Conservation (phyloP, 2,113 vertebrate genomes). For the Elanus axillaris region DNA sequence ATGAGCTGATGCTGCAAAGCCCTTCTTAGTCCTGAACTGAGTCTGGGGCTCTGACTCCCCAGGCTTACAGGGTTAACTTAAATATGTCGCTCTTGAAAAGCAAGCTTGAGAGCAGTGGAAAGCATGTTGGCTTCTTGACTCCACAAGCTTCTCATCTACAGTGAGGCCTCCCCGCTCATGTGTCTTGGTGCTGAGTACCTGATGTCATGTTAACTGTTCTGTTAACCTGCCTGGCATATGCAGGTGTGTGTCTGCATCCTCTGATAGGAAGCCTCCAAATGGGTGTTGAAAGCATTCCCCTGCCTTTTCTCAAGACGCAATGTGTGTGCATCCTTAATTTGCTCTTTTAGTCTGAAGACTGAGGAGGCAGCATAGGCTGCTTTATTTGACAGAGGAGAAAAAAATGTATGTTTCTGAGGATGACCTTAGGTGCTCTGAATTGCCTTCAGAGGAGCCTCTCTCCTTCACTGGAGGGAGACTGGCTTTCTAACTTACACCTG, state of each 20-base stretch:
- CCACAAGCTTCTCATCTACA: background rate
- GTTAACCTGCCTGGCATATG: background rate
- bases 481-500: background rate
- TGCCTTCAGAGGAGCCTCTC: background rate
- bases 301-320: background rate
- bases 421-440: background rate
- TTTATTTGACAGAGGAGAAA: background rate
- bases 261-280: background rate
- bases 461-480: background rate
- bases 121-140: background rate
- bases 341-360: background rate
- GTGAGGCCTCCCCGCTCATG: background rate
- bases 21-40: background rate
- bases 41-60: background rate
- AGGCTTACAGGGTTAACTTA: constrained; percentile 27
- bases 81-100: background rate
- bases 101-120: background rate
- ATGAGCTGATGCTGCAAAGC: constrained; percentile 42
- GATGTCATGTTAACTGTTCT: constrained; percentile 4
- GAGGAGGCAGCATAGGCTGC: background rate
- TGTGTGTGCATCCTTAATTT: background rate
- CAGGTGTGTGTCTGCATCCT: background rate
- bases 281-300: background rate
- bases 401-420: background rate
- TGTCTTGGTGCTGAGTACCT: background rate